These are phyloP conservation scores for Boleophthalmus pectinirostris DNA, from an alignment of 2,113 vertebrate species.

Conservation along the genomic window DNA sequence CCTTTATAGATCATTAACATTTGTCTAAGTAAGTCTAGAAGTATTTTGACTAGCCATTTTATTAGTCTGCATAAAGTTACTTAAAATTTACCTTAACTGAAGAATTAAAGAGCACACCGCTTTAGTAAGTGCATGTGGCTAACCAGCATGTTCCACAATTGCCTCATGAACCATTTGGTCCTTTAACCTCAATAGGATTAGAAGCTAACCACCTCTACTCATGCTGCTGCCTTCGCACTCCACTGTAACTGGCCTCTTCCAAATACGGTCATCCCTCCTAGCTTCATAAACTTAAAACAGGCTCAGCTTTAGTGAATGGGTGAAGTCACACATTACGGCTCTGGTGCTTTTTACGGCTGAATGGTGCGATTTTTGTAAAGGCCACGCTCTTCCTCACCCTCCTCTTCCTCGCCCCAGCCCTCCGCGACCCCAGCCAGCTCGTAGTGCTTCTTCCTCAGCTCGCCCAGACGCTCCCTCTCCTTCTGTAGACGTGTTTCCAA, in stretches of 20 bases:
- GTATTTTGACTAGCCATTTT: not conserved
- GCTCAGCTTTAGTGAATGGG: not conserved
- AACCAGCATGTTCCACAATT: not conserved
- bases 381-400: conserved; percentile 48
- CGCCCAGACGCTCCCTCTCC: conserved; percentile 91
- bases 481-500: conserved; percentile 93
- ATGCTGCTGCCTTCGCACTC: not conserved
- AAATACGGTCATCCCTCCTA: conserved; percentile 3
- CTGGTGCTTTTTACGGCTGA: not conserved
- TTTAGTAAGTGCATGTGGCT: not conserved
- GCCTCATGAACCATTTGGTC: not conserved
- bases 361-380: not conserved
- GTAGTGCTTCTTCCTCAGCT: conserved; percentile 96
- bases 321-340: not conserved
- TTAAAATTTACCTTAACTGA: not conserved
- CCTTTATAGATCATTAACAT: no score
- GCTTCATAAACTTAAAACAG: conserved; percentile 6
- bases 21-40: not conserved
- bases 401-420: conserved; percentile 86
- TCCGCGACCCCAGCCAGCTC: conserved; percentile 91
- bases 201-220: conserved; percentile 1
- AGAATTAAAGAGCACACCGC: not conserved
- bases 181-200: conserved; percentile 7
- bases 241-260: not conserved
- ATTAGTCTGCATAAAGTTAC: not conserved